Conservation (phyloP, 1,140 invertebrate species). For the Drosophila teissieri region DNA sequence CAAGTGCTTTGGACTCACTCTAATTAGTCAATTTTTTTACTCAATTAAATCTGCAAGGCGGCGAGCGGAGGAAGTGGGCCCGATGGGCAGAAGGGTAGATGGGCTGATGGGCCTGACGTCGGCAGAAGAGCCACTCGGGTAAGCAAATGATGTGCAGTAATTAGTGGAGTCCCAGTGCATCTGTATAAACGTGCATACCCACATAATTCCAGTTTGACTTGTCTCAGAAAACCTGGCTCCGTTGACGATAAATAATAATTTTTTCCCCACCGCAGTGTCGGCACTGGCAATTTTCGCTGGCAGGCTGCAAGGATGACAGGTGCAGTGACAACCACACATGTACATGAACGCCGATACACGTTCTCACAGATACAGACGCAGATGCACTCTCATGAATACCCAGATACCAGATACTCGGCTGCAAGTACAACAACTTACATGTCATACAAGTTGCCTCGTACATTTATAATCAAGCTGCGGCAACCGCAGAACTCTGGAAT, state of each 20-base stretch:
- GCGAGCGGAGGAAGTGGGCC: conserved; percentile 39
- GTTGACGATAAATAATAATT: conserved; percentile 76
- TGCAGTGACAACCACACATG: conserved; percentile 76
- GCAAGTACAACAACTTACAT: conserved; percentile 64
- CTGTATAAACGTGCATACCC: conserved; percentile 21
- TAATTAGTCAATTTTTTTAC: conserved; percentile 82
- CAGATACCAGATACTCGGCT: conserved; percentile 7
- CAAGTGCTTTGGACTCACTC: conserved; percentile 76
- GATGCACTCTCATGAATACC: neutral
- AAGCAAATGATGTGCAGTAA: conserved; percentile 82
- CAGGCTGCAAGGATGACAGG: conserved; percentile 72
- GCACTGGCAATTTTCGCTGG: conserved; percentile 33
- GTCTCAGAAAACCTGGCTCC: conserved; percentile 47
- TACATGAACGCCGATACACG: conserved; percentile 32
- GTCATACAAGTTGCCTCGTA: conserved; percentile 71
- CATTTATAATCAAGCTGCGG: conserved; percentile 78
- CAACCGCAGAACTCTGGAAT: conserved; percentile 52
- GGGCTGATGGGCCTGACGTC: conserved; percentile 16
- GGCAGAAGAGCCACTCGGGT: conserved; percentile 62
- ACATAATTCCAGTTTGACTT: conserved; percentile 43
- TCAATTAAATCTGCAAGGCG: conserved; percentile 76
- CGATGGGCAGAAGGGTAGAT: neutral
- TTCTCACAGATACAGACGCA: conserved; percentile 29
- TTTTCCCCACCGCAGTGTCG: conserved; percentile 34
- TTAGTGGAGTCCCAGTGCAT: conserved; percentile 60